These are phyloP conservation scores for Phengaris alcon DNA, from an alignment of 2,888 invertebrate genomes.

Conservation along the genomic window DNA sequence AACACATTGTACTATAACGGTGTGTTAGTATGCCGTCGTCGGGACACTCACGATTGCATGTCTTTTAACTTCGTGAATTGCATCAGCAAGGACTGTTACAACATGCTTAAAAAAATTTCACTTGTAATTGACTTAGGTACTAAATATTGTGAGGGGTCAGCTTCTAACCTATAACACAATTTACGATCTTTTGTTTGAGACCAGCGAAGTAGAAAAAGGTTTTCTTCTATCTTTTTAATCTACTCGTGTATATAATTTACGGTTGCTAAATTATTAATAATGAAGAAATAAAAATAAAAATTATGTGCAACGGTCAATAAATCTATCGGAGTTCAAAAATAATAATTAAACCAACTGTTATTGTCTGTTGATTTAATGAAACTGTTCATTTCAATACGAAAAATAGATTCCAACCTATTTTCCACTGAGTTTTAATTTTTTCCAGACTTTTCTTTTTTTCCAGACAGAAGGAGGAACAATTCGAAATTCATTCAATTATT, in stretches of 20 bases:
- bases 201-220: too few relatives aligned
- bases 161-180: too few relatives aligned
- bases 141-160: too few relatives aligned
- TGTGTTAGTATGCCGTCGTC: constrained; percentile 65
- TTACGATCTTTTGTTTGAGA: too few relatives aligned
- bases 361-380: not conserved
- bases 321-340: not conserved
- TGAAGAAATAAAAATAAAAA: too few relatives aligned
- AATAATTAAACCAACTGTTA: not conserved
- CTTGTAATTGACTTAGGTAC: not conserved
- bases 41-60: constrained; percentile 63
- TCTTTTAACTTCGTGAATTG: constrained; percentile 62
- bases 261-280: too few relatives aligned
- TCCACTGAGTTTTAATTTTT: constrained; percentile 70
- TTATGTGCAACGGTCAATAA: not conserved
- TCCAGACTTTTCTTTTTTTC: constrained; percentile 57
- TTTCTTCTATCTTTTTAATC: too few relatives aligned
- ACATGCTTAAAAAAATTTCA: not conserved
- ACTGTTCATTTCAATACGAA: constrained; percentile 40
- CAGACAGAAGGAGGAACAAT: constrained; percentile 64
- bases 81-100: constrained; percentile 46
- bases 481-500: constrained; percentile 75
- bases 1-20: constrained; percentile 39
- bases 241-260: too few relatives aligned
- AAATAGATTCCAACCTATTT: constrained; percentile 55